Percentiles rank a stretch among this genome's conserved stretches.
Evolutionary conservation across 2,888 invertebrate species (phyloP).

Genomic region (Cantharis rustica): DNA sequence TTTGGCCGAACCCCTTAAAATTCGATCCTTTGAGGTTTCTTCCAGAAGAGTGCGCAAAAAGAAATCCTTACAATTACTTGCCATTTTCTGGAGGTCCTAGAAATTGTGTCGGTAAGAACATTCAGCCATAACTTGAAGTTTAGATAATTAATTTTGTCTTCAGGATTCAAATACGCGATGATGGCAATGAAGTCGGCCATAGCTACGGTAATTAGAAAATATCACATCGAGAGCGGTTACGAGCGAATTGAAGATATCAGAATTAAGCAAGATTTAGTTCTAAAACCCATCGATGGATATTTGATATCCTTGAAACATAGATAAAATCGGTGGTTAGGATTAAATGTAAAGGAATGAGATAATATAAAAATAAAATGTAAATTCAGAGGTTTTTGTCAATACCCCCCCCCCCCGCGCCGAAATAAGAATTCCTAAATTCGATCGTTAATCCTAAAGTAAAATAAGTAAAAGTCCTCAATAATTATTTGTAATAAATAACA

Average conservation of each 20-base stretch:
- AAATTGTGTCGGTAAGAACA: neutral
- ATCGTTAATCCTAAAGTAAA: no score
- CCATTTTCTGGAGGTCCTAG: neutral
- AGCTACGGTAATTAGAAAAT: neutral
- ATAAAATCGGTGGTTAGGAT: no score
- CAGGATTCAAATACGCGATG: neutral
- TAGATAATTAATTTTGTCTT: neutral
- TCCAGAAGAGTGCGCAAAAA: slow-evolving; percentile 5
- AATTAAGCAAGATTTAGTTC: neutral
- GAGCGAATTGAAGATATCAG: neutral
- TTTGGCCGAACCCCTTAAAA: slow-evolving; percentile 4
- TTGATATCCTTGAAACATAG: neutral
- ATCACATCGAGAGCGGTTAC: neutral
- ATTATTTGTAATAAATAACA: no score
- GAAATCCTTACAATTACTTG: slow-evolving; percentile 2
- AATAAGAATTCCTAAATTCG: no score
- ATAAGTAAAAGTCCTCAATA: no score
- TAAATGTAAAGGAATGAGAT: no score
- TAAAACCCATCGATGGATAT: neutral
- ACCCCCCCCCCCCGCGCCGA: no score
- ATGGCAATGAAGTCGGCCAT: neutral
- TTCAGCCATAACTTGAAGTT: neutral
- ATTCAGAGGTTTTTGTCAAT: no score
- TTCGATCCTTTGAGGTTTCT: slow-evolving; percentile 14
- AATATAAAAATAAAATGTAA: no score